These are phyloP conservation scores for Beaufortia kweichowensis DNA, from an alignment of 2,113 vertebrate genomes.

Conservation along the genomic window DNA sequence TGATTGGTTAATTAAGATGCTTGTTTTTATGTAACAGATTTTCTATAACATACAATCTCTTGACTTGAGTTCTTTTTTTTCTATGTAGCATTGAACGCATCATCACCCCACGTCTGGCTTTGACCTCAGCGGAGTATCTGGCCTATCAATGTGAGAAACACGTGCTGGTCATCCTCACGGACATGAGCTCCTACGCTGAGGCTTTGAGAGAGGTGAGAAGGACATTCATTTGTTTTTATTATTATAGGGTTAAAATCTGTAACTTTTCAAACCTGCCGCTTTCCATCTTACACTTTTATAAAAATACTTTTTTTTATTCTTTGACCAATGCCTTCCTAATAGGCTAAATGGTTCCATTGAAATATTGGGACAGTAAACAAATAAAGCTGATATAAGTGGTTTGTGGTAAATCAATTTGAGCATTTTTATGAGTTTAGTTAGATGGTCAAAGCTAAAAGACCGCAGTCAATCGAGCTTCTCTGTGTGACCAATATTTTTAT, in stretches of 20 bases:
- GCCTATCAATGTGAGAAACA: constrained; percentile 85
- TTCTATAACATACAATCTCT: background rate
- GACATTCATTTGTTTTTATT: too few species aligned
- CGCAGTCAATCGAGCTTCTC: background rate
- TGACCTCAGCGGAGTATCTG: constrained; percentile 80
- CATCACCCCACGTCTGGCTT: constrained; percentile 80
- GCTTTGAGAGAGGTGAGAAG: constrained; percentile 77
- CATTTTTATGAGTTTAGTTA: background rate
- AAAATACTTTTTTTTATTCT: too few species aligned
- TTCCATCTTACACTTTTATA: too few species aligned
- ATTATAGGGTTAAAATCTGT: too few species aligned
- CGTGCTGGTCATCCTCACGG: constrained; percentile 81
- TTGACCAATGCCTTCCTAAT: background rate
- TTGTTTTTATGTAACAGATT: background rate
- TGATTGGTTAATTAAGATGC: background rate
- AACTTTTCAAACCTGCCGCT: too few species aligned
- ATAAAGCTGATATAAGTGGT: background rate
- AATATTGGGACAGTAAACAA: background rate
- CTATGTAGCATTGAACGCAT: constrained; percentile 77
- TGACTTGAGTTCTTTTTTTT: background rate
- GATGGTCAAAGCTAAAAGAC: background rate
- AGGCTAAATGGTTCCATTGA: background rate
- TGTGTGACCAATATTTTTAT: background rate
- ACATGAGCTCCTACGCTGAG: constrained; percentile 83
- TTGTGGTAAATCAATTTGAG: background rate